Percentiles rank a stretch among this genome's conserved stretches.
Evolutionary conservation across 2,888 invertebrate species (phyloP).

Genomic region (Tanytarsus gracilentus): DNA sequence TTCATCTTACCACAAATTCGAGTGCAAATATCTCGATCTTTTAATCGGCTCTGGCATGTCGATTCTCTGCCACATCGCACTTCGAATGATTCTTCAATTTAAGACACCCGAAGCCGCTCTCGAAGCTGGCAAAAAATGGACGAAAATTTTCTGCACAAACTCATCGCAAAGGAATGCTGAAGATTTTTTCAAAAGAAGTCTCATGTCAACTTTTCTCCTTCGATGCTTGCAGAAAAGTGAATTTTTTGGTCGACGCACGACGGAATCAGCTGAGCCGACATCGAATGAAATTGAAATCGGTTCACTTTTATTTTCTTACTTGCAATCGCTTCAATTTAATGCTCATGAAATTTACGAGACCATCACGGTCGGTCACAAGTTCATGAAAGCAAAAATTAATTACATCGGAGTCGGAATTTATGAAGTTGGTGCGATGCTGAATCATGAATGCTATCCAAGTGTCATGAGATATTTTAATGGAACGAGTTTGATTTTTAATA

Average conservation of each 20-base stretch:
- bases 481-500: slow-evolving; percentile 58
- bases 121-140: slow-evolving; percentile 42
- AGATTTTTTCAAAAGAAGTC: slow-evolving; percentile 64
- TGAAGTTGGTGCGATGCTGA: slow-evolving; percentile 67
- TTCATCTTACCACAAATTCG: slow-evolving; percentile 60
- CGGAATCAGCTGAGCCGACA: slow-evolving; percentile 43
- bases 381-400: slow-evolving; percentile 44
- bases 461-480: slow-evolving; percentile 70
- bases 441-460: slow-evolving; percentile 74
- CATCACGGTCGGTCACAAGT: slow-evolving; percentile 45
- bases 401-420: slow-evolving; percentile 65
- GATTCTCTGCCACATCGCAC: slow-evolving; percentile 61
- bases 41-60: slow-evolving; percentile 77
- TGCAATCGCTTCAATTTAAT: slow-evolving; percentile 74
- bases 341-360: slow-evolving; percentile 76
- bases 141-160: slow-evolving; percentile 60
- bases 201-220: slow-evolving; percentile 69
- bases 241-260: slow-evolving; percentile 50
- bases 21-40: slow-evolving; percentile 65
- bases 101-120: slow-evolving; percentile 42
- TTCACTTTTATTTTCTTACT: slow-evolving; percentile 56
- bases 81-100: slow-evolving; percentile 68
- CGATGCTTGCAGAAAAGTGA: slow-evolving; percentile 58
- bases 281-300: slow-evolving; percentile 53
- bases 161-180: slow-evolving; percentile 50